Percentiles rank a stretch among this genome's conserved stretches.
Evolutionary conservation across 1,140 invertebrate genomes (phyloP).

Genomic region (Eupristina koningsbergeri): DNA sequence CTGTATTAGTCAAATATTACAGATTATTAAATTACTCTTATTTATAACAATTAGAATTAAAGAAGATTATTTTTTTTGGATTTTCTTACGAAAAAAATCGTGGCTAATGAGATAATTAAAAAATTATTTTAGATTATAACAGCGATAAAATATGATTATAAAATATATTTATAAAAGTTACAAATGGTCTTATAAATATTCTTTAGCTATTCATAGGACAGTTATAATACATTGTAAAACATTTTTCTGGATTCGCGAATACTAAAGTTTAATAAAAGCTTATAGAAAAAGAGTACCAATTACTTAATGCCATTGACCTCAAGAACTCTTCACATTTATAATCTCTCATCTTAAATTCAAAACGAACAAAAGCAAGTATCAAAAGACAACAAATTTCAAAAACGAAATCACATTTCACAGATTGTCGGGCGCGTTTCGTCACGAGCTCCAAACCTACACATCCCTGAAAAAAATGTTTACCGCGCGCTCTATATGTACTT

Average conservation of each 20-base stretch:
- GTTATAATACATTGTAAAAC: not conserved
- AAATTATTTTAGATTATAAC: no score
- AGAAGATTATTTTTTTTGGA: no score
- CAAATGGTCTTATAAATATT: no score
- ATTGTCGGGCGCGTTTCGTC: slow-evolving; percentile 8
- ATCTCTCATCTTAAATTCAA: not conserved
- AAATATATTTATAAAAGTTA: no score
- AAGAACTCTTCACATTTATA: not conserved
- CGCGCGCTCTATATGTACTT: slow-evolving; percentile 15
- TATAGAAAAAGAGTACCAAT: not conserved
- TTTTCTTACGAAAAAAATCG: no score
- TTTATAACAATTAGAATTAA: no score
- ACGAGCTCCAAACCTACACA: not conserved
- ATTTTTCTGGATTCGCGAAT: not conserved
- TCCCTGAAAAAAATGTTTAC: slow-evolving; percentile 30
- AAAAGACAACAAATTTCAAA: not conserved
- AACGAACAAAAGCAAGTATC: not conserved
- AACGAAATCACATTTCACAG: slow-evolving; percentile 26
- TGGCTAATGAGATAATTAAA: no score
- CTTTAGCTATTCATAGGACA: no score
- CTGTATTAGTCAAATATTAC: no score
- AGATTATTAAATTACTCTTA: no score
- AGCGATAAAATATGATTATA: no score
- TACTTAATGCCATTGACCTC: not conserved
- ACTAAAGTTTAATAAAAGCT: not conserved